These are phyloP conservation scores for Rosalia funebris DNA, from an alignment of 2,888 invertebrate genomes.

Conservation along the genomic window DNA sequence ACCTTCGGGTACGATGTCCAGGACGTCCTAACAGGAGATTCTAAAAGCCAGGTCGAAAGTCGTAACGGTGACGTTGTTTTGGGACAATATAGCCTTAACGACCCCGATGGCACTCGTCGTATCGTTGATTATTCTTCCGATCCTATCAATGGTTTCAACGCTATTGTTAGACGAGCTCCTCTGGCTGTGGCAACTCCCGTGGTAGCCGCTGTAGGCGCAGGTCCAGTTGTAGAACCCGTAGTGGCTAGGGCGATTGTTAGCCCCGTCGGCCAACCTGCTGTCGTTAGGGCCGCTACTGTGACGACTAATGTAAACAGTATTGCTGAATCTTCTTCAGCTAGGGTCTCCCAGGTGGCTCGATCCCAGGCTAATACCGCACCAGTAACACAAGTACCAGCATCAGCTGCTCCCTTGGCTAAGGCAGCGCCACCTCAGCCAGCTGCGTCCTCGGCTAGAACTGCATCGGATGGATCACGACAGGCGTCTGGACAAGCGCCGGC, in stretches of 20 bases:
- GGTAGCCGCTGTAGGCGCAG: slow-evolving; percentile 45
- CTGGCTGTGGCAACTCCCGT: slow-evolving; percentile 61
- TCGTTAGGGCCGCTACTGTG: neutral
- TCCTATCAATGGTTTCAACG: slow-evolving; percentile 75
- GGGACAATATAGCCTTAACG: slow-evolving; percentile 71
- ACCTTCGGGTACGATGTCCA: slow-evolving; percentile 69
- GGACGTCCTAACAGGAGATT: slow-evolving; percentile 68
- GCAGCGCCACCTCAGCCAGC: neutral
- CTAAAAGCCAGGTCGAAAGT: slow-evolving; percentile 71
- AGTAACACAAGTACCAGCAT: slow-evolving; percentile 32
- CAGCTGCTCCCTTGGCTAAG: slow-evolving; percentile 57
- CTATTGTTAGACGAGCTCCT: slow-evolving; percentile 73
- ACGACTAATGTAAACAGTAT: neutral
- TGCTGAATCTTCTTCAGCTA: neutral
- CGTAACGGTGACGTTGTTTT: slow-evolving; percentile 73
- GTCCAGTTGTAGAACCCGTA: slow-evolving; percentile 50
- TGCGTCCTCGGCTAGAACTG: neutral
- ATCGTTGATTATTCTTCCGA: slow-evolving; percentile 75
- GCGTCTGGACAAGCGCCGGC: neutral
- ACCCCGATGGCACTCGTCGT: slow-evolving; percentile 72
- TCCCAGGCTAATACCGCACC: slow-evolving; percentile 50
- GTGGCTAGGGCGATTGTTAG: slow-evolving; percentile 51
- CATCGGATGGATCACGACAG: neutral
- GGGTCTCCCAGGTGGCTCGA: neutral
- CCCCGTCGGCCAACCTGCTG: slow-evolving; percentile 31